Evolutionary conservation across 2,797 vertebrate genomes (phyloP).

Genomic region (Chelmon rostratus): DNA sequence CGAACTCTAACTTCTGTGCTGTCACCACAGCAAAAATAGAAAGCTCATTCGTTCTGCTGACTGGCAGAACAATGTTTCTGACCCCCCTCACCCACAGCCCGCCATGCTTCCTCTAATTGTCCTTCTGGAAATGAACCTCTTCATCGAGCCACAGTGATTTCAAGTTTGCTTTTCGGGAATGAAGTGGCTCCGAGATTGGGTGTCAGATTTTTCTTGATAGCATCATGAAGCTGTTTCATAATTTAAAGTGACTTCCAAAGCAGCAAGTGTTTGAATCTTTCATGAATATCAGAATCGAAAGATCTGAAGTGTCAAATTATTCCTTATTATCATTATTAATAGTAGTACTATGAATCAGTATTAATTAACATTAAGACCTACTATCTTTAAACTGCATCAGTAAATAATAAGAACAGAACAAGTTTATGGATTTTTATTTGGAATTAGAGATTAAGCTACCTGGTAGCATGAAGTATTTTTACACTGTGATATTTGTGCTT

Average conservation of each 20-base stretch:
- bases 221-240: neutral
- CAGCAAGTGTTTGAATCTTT: neutral
- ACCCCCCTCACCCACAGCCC: slow-evolving; percentile 25
- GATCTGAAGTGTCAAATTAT: neutral
- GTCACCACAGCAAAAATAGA: slow-evolving; percentile 10
- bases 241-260: neutral
- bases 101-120: slow-evolving; percentile 16
- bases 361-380: neutral
- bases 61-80: slow-evolving; percentile 34
- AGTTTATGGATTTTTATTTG: neutral
- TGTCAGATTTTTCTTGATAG: neutral
- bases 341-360: neutral
- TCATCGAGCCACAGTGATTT: slow-evolving; percentile 9
- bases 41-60: slow-evolving; percentile 21
- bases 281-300: no score
- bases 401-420: no score
- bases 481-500: neutral
- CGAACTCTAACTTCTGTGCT: neutral
- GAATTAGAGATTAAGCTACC: neutral
- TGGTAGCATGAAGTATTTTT: neutral
- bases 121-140: slow-evolving; percentile 33
- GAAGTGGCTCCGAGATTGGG: neutral
- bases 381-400: no score
- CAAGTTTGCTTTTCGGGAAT: slow-evolving; percentile 8
- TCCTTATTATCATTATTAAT: neutral